Base-by-base conservation (phyloP, 2,113 vertebrate species). In the Engystomops pustulosus region DNA sequence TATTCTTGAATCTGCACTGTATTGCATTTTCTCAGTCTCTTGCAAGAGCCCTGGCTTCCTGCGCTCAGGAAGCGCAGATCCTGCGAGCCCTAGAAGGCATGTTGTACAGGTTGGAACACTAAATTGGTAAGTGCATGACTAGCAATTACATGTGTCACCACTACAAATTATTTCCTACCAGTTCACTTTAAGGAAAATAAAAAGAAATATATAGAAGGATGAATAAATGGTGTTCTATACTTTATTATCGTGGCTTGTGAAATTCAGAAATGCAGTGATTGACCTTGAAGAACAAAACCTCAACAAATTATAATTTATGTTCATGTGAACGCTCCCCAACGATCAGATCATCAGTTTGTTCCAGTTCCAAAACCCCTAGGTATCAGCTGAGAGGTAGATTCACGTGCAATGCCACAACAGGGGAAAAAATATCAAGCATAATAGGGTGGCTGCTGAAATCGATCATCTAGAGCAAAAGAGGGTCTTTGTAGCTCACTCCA, bases 1-100 rank as follows among this genome's bases (percentile, higher is more conserved):
- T 68, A 84, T 84, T 69, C 82, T 84, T 78, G 82, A 76, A 78
- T 84, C 82, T 69, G 82, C 60, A 84, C 25, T 78, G 82, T 84
- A 84, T 47, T 84, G 82, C 82, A 84, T 84, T 78, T 78, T 84
- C 74, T 84, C 82, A 78, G 60, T 70, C 60, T 84, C 82, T 70
- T 78, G 74, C 74, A 84, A 84, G 82, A 78, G 82, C 74, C 74
- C 82, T 78, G 82, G 82, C 74, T 78, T 84, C 82, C 82, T 78
- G 60, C 62, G 74, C 45, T 69, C 65, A 84, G 82, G 74, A 84
- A 84, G 72, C 82, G 62, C 74, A 84, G 82, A 78, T 84, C 74
- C 82, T 78, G 74, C 74, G 47, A 78, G 82, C 82, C 82, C 82
- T 84, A 36, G 82, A 84, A 84, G 74, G 82, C 82, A 84, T 78